Percentiles rank a stretch among this genome's conserved stretches.
Evolutionary conservation across 2,113 vertebrate species (phyloP).

Genomic region (Indicator maculatus): DNA sequence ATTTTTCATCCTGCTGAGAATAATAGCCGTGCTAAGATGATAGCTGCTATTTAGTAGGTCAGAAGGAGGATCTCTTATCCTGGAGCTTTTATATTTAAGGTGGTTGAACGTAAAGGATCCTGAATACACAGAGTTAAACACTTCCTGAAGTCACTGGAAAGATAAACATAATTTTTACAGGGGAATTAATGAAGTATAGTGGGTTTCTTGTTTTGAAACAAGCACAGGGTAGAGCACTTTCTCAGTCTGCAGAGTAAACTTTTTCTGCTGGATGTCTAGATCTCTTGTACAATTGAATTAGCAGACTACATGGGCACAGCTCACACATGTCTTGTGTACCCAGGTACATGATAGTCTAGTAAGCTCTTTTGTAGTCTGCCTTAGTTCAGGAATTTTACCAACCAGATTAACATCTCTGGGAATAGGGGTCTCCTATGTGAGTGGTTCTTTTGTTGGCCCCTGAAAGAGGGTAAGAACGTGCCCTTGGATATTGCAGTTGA

Average conservation of each 20-base stretch:
- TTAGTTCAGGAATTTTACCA: background rate
- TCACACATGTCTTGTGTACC: background rate
- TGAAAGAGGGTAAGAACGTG: background rate
- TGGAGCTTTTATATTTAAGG: background rate
- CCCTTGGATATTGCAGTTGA: background rate
- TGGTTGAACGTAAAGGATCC: background rate
- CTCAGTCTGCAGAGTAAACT: background rate
- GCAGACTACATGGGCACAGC: background rate
- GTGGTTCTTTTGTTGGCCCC: background rate
- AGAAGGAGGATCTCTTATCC: background rate
- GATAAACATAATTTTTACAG: background rate
- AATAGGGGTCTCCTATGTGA: rapidly evolving
- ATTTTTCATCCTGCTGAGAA: background rate
- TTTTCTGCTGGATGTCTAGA: background rate
- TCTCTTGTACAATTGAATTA: background rate
- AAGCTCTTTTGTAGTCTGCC: background rate
- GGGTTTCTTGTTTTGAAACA: background rate
- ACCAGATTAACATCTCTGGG: background rate
- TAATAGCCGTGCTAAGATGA: background rate
- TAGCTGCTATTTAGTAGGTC: background rate
- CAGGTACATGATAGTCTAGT: background rate
- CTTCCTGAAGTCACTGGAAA: background rate
- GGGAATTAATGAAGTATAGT: background rate
- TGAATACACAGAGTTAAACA: background rate
- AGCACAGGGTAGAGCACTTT: background rate